Evolutionary conservation across 1,140 invertebrate species (phyloP), one percentile per base, ranked within the genome.

Genomic region (Drosophila lowei): DNA sequence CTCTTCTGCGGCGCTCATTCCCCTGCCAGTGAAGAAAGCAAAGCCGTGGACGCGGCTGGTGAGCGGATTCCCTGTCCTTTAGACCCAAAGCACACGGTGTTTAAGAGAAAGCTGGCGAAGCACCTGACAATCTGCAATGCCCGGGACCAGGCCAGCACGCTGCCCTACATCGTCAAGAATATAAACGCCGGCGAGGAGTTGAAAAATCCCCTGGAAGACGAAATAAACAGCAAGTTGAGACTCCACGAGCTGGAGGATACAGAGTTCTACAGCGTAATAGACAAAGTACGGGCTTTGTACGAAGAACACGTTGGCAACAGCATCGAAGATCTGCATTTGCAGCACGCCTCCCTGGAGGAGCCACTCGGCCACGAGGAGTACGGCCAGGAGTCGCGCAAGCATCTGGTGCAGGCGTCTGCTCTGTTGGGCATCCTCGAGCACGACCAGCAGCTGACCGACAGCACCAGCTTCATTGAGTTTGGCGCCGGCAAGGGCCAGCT

Each of bases 401-500:
- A 97, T 91, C 91, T 97, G 48, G 83, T 93, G 1, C 96, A 97
- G 91, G 94, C 93, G 25, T 94, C 95, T 9, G 94, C 95, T 5
- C 84, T 97, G 30, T 79, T 97, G 21, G 93, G 93, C 2, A 92
- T 96, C 46, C 91, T 96, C 15, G 92, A 95, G 46, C 73, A 92
- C 2, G 91, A 93, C 57, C 83, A 92, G 13, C 91, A 96, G 47
- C 74, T 95, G 1, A 64, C 77, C 18, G 88, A 93, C 3, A 79
- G 93, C 55, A 95, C 94, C 0, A 95, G 95, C 89, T 97, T 94
- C 83, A 94, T 97, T 55, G 97, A 98, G 91, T 95, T 97, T 90
- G 97, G 97, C 7, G 96, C 96, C 23, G 97, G 97, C n/a, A 96
- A 95, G 94, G 97, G 96, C 93, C 92, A 84, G 56, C 25, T 97